These are phyloP conservation scores for Atta texana DNA, from an alignment of 1,140 invertebrate species.

Conservation along the genomic window DNA sequence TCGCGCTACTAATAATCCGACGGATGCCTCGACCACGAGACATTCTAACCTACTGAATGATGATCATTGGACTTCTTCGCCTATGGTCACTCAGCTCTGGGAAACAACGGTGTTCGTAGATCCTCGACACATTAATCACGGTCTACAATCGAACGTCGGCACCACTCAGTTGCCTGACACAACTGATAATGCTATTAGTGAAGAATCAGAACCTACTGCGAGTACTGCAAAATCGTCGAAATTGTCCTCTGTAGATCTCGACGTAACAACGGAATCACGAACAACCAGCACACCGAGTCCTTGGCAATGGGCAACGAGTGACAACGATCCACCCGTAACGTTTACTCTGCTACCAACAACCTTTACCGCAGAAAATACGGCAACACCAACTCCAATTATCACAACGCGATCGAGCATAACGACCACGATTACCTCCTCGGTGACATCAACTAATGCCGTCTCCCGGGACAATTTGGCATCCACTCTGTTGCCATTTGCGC, in stretches of 20 bases:
- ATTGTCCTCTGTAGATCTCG: conserved; percentile 68
- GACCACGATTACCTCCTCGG: conserved; percentile 80
- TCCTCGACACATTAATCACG: conserved; percentile 91
- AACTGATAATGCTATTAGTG: conserved; percentile 20
- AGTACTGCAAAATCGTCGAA: conserved; percentile 2
- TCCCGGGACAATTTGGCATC: conserved; percentile 36
- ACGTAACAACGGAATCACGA: conserved; percentile 58
- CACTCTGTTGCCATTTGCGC: conserved; percentile 50
- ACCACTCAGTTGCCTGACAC: conserved; percentile 39
- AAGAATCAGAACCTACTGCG: conserved; percentile 52
- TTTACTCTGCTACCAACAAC: conserved; percentile 82
- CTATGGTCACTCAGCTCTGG: conserved; percentile 87
- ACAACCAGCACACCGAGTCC: conserved; percentile 71
- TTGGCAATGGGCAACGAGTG: conserved; percentile 80
- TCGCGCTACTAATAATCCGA: not conserved
- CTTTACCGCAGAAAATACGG: conserved; percentile 69
- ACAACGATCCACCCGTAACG: conserved; percentile 82
- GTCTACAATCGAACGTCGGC: conserved; percentile 84
- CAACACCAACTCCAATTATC: conserved; percentile 78
- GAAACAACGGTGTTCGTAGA: conserved; percentile 90
- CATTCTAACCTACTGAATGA: conserved; percentile 60
- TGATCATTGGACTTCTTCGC: conserved; percentile 87
- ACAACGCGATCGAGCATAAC: conserved; percentile 78
- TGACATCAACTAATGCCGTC: conserved; percentile 74
- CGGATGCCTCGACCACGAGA: not conserved